Base-by-base conservation (phyloP, 2,888 invertebrate species). In the Apodemia hepburni region DNA sequence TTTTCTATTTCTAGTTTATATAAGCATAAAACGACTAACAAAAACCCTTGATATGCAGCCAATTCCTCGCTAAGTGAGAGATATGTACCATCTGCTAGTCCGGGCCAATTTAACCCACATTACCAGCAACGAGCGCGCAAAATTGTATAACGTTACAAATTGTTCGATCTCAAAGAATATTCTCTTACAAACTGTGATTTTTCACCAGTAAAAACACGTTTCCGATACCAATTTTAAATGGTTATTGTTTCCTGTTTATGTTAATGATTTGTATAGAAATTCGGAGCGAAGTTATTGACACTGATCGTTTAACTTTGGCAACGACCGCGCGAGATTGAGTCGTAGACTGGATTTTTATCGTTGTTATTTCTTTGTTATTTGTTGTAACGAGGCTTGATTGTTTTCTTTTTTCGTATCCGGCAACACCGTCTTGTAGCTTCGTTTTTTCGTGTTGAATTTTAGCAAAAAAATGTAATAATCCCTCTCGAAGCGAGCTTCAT, bases 171-270 rank as follows among this genome's bases (percentile, higher is more conserved):
- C 59, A 81, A 80, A 78, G 81, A 82, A 76, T 72, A 74, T 73
- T 69, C 71, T 80, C 79, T 81, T 78, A 75, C 83, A 83, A 87
- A 85, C 85, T 85, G 82, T 82, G 79, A 85, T 86, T 87, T 87
- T 84, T 77, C 77, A 80, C 78, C 82, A 85, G 85, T 87, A 87
- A 86, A 87, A 85, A 84, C 73, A 80, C 80, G 81, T 81, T 78
- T 77, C 80, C 81, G 79, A 81, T 84, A 80, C 84, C 81, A 85
- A 85, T 87, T 88, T 88, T 85, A 86, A 89, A 90, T 80, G 86
- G 87, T 88, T 90, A 89, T 87, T 88, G 87, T 91, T 87, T 84
- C 83, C 82, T 85, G 87, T 90, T 91, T 88, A 90, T 88, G 87
- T 81, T 89, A 88, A 89, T 90, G 86, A 75, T 79, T 82, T 78